Base-by-base conservation (phyloP, 2,797 vertebrate species). In the Acipenser ruthenus region DNA sequence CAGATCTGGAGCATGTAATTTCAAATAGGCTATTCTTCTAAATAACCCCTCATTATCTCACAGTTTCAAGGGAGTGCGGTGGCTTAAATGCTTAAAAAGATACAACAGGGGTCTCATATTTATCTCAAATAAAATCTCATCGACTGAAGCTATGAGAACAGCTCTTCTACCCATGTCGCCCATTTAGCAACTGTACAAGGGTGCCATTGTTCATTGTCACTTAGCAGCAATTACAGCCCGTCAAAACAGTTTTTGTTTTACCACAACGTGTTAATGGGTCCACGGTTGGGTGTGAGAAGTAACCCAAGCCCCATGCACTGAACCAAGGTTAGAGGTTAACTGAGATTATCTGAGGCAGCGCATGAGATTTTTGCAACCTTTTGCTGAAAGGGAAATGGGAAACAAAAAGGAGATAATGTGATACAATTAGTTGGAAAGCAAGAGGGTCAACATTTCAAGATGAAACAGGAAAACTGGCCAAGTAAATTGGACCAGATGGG, bases 321-420 rank as follows among this genome's bases (percentile, higher is more conserved):
- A 91, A 90, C 84, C 80, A 72, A 82, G 93, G 90, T 95, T 89
- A 93, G 81, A 89, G 94, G 93, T 96, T 94, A 95, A 96, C 93
- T 93, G 91, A 93, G 85, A 90, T 84, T 88, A 89, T 94, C 89
- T 93, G 90, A 92, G 88, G 88, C 88, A 90, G 90, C 82, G 86
- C 92, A 95, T 94, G 92, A 94, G 93, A 94, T 93, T 95, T 92
- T 87, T 87, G 89, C 86, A 92, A 91, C 84, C 89, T 91, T 95
- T 94, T 86, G 86, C 87, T 78, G 81, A 82, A 72, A 91, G 85
- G 81, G 89, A 90, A 87, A 84, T 86, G 80, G 79, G 73, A 80
- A 86, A 93, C 88, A 93, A 93, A 94, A 90, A 89, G 80, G 84
- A 88, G 81, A 95, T 91, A 95, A 94, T 93, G 90, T 93, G 91